Evolutionary conservation across 2,113 vertebrate genomes (phyloP).

Genomic region (Entomyzon cyanotis): DNA sequence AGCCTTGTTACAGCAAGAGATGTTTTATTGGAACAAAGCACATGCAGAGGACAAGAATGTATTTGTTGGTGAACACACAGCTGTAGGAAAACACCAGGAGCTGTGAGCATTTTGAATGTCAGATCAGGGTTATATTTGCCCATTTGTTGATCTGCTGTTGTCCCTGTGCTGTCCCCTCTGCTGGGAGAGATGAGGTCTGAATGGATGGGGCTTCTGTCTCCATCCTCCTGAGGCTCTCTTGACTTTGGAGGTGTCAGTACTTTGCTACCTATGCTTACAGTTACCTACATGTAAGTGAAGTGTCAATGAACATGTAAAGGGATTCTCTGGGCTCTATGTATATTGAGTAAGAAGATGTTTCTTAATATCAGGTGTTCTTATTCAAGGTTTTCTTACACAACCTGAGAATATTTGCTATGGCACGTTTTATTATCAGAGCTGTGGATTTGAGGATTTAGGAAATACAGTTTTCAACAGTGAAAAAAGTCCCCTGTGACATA

Average conservation of each 20-base stretch:
- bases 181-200: background rate
- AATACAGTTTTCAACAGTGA: background rate
- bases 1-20: background rate
- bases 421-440: background rate
- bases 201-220: background rate
- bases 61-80: background rate
- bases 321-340: background rate
- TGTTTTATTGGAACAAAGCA: background rate
- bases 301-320: background rate
- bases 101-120: background rate
- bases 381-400: background rate
- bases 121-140: background rate
- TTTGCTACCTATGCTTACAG: background rate
- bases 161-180: background rate
- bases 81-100: background rate
- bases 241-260: background rate
- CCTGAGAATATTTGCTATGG: background rate
- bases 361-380: background rate
- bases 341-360: background rate
- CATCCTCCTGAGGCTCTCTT: background rate
- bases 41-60: background rate
- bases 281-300: background rate
- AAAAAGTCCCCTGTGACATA: background rate
- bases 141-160: background rate
- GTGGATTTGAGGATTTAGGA: background rate